phyloP scores from a whole-genome alignment of 1,140 invertebrate species.

The Nomia melanderi region DNA sequence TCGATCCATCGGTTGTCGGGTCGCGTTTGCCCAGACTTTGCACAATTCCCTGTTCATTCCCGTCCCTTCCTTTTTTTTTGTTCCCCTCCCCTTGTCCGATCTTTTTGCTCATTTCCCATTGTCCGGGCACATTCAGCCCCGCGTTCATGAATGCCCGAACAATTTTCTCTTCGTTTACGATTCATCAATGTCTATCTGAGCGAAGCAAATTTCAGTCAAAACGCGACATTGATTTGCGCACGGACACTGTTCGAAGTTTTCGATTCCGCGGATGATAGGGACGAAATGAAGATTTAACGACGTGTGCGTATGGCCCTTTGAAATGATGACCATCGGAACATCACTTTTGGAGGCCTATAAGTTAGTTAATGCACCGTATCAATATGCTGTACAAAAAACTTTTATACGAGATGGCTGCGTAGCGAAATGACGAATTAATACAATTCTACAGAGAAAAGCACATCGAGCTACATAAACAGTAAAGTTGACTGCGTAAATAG shows the following conservation, averaged over 20 bases:
- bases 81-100: not conserved
- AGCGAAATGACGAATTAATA: too few species aligned
- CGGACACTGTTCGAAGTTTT: not conserved
- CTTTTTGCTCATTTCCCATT: not conserved
- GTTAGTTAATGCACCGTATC: too few species aligned
- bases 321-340: too few species aligned
- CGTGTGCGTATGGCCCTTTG: too few species aligned
- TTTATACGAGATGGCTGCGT: too few species aligned
- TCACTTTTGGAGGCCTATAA: too few species aligned
- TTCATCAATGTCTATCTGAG: not conserved
- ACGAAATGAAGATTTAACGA: too few species aligned
- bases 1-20: conserved; percentile 9
- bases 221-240: not conserved
- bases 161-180: not conserved
- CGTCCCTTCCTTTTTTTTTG: not conserved
- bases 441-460: too few species aligned
- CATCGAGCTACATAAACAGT: too few species aligned
- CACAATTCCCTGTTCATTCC: not conserved
- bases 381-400: too few species aligned
- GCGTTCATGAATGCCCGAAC: not conserved
- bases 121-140: not conserved
- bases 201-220: not conserved
- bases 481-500: too few species aligned
- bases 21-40: conserved; percentile 1
- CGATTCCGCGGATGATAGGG: too few species aligned